These are phyloP conservation scores for Phaethornis superciliosus DNA, from an alignment of 2,113 vertebrate species.

Conservation along the genomic window DNA sequence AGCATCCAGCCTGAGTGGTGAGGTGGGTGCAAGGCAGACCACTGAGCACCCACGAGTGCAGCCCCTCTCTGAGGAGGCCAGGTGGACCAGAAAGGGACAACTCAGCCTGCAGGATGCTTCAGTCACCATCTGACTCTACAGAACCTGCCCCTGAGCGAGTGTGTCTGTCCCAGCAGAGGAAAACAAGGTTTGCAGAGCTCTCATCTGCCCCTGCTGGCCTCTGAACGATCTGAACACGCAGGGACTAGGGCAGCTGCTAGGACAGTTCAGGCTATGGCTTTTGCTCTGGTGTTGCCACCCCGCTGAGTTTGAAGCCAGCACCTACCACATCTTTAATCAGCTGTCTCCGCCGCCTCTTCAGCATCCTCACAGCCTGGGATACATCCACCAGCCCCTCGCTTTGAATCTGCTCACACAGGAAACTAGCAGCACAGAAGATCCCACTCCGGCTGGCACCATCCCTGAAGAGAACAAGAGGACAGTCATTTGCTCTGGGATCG, in stretches of 20 bases:
- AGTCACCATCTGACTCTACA: background rate
- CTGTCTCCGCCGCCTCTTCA: slow-evolving; percentile 39
- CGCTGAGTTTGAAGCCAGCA: background rate
- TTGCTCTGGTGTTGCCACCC: background rate
- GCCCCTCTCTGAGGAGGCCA: background rate
- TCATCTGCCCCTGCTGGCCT: background rate
- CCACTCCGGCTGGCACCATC: slow-evolving; percentile 63
- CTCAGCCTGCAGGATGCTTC: background rate
- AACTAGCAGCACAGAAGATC: slow-evolving; percentile 63
- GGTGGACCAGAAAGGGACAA: background rate
- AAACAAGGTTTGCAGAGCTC: background rate
- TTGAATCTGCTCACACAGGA: slow-evolving; percentile 68
- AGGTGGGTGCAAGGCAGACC: background rate
- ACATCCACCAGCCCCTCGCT: slow-evolving; percentile 59
- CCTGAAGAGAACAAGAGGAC: background rate
- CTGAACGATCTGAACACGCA: background rate
- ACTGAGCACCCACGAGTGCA: background rate
- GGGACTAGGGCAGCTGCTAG: background rate
- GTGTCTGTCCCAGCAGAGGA: background rate
- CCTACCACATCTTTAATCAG: slow-evolving; percentile 62
- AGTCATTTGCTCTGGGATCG: background rate
- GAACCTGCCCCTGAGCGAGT: background rate
- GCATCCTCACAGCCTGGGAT: slow-evolving; percentile 59
- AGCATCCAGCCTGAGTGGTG: background rate
- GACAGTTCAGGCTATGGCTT: background rate